Conservation (phyloP, 2,797 vertebrate genomes). For the Synanceia verrucosa region DNA sequence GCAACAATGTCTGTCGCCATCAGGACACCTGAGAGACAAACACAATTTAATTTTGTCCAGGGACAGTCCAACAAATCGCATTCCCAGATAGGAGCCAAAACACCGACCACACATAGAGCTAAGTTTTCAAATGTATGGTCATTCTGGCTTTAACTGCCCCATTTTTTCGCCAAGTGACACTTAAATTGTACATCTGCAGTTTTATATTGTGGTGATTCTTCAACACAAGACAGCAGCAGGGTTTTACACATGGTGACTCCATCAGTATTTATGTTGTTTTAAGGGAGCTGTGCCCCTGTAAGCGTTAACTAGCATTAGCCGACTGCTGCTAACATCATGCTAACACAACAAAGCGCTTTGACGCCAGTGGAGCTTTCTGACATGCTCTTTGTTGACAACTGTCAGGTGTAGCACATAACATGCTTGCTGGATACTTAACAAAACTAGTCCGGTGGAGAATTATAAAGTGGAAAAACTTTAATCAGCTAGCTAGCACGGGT, state of each 20-base stretch:
- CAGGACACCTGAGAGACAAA: slow-evolving; percentile 45
- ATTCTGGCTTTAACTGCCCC: background rate
- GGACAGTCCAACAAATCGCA: background rate
- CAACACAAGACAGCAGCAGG: background rate
- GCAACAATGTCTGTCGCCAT: slow-evolving; percentile 95
- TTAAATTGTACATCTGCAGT: background rate
- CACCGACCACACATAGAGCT: background rate
- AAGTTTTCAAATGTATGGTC: background rate
- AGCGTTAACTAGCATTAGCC: slow-evolving; percentile 10
- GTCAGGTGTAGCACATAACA: background rate
- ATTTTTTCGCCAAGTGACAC: background rate
- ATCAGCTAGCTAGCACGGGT: slow-evolving; percentile 18
- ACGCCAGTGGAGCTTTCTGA: background rate
- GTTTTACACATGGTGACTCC: background rate
- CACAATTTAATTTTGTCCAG: background rate
- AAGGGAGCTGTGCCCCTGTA: background rate
- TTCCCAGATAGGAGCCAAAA: background rate
- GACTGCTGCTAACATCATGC: slow-evolving; percentile 7
- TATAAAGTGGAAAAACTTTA: rapidly evolving
- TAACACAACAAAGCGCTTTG: background rate
- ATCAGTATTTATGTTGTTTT: background rate
- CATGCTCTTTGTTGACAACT: background rate
- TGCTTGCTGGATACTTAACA: rapidly evolving
- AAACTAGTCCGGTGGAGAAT: rapidly evolving
- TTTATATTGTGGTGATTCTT: background rate